These are phyloP conservation scores for Listronotus bonariensis DNA, from an alignment of 1,140 invertebrate genomes.

Conservation along the genomic window DNA sequence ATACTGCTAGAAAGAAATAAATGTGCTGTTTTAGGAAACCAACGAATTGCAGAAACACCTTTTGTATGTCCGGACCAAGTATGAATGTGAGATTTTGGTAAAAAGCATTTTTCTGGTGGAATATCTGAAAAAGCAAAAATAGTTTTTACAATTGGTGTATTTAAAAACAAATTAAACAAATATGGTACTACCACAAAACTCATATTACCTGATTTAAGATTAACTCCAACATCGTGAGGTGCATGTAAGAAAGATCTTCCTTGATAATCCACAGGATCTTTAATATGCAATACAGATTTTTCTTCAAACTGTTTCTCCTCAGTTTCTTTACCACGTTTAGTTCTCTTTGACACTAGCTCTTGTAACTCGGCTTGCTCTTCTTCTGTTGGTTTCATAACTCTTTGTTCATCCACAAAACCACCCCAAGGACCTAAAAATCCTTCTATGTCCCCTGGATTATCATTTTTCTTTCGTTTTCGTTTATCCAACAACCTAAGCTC, in stretches of 20 bases:
- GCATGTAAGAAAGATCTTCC: constrained; percentile 92
- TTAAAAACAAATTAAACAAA: no score
- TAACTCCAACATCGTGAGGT: constrained; percentile 95
- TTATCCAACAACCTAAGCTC: constrained; percentile 65
- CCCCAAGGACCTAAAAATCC: constrained; percentile 98
- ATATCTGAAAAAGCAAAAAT: constrained; percentile 60
- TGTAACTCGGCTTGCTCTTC: constrained; percentile 92
- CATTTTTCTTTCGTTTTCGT: constrained; percentile 89
- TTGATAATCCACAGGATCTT: constrained; percentile 95
- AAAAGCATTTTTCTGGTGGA: constrained; percentile 93
- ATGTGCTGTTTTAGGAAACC: constrained; percentile 95
- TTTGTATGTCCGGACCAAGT: constrained; percentile 96
- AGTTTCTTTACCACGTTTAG: constrained; percentile 78
- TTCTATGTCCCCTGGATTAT: constrained; percentile 88
- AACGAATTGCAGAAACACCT: constrained; percentile 93
- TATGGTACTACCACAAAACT: neutral
- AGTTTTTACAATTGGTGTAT: neutral
- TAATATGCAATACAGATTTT: constrained; percentile 93
- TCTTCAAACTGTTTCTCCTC: constrained; percentile 95
- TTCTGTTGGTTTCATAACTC: constrained; percentile 84
- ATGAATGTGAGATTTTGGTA: constrained; percentile 96
- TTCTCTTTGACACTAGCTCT: constrained; percentile 91
- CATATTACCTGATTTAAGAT: constrained; percentile 72
- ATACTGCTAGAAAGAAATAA: constrained; percentile 94
- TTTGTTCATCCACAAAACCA: constrained; percentile 88